phyloP scores from a whole-genome alignment of 1,140 invertebrate genomes.

The Camponotus floridanus region DNA sequence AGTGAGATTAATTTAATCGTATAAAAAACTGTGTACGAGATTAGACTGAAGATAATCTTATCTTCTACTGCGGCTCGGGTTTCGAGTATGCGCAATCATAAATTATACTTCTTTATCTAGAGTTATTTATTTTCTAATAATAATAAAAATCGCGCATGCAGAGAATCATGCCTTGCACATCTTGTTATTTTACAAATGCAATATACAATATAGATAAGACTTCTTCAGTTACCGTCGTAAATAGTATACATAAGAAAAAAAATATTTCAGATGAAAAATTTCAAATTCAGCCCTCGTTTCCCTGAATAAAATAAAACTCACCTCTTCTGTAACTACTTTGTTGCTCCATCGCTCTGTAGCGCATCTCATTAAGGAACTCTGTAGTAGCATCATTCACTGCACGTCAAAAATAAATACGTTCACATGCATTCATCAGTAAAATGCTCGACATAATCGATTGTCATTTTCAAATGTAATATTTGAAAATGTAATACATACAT shows the following conservation, averaged over 20 bases:
- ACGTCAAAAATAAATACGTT: slow-evolving; percentile 75
- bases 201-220: background rate
- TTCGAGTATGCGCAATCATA: background rate
- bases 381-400: slow-evolving; percentile 79
- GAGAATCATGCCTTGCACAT: background rate
- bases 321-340: slow-evolving; percentile 71
- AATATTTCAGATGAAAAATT: background rate
- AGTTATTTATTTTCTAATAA: slow-evolving; percentile 2
- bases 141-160: background rate
- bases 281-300: background rate
- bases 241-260: background rate
- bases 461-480: slow-evolving; percentile 18
- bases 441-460: slow-evolving; percentile 71
- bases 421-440: slow-evolving; percentile 27
- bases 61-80: background rate
- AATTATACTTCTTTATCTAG: background rate
- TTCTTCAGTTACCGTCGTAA: slow-evolving; percentile 21
- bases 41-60: slow-evolving; percentile 36
- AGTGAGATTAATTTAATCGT: slow-evolving; percentile 5
- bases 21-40: background rate
- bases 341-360: slow-evolving; percentile 76
- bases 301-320: slow-evolving; percentile 17
- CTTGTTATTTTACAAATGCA: slow-evolving; percentile 22
- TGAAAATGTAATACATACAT: slow-evolving; percentile 21
- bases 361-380: slow-evolving; percentile 84